A percentile compares a stretch with the other conserved stretches of the same genome.
These are phyloP conservation scores for Pocillopora grandis DNA, from an alignment of 92 coral and sea anemone genomes.

Conservation along the genomic window DNA sequence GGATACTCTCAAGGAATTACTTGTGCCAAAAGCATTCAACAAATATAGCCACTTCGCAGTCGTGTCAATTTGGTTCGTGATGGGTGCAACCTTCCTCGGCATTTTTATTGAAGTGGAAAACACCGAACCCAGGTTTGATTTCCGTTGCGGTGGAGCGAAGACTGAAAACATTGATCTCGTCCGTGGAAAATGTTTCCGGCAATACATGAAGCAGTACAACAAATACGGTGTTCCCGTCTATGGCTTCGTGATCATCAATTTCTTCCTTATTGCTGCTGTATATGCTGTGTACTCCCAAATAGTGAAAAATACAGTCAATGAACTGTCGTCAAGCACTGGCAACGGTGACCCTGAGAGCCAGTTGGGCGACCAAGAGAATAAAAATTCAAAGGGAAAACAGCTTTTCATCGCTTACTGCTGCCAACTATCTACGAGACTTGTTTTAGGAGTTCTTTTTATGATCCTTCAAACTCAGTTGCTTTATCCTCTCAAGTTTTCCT, in stretches of 20 bases:
- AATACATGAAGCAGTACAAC: conserved; percentile 4
- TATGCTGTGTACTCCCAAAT: conserved; percentile 2
- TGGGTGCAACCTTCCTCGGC: background rate
- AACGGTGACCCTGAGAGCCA: background rate
- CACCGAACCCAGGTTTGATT: conserved; percentile 6
- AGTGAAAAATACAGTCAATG: conserved; percentile 7
- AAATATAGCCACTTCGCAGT: background rate
- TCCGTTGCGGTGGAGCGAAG: background rate
- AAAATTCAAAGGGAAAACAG: background rate
- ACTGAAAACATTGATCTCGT: background rate
- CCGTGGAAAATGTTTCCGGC: conserved; percentile 10
- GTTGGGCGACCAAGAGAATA: background rate
- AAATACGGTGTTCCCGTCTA: conserved; percentile 5
- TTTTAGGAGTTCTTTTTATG: conserved; percentile 12
- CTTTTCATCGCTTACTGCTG: conserved; percentile 11
- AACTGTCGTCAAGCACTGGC: background rate
- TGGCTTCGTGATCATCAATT: conserved; percentile 14
- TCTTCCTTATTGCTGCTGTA: background rate
- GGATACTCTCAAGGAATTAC: background rate
- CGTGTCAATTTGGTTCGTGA: background rate
- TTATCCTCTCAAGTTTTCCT: conserved; percentile 2
- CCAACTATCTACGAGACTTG: background rate
- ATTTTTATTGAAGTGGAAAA: conserved; percentile 10
- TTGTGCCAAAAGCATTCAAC: background rate
- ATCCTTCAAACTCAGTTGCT: background rate